A percentile compares a stretch with the other conserved stretches of the same genome.
phyloP scores from a whole-genome alignment of 2,888 invertebrate species.

The Eumacrocentrus americanus region DNA sequence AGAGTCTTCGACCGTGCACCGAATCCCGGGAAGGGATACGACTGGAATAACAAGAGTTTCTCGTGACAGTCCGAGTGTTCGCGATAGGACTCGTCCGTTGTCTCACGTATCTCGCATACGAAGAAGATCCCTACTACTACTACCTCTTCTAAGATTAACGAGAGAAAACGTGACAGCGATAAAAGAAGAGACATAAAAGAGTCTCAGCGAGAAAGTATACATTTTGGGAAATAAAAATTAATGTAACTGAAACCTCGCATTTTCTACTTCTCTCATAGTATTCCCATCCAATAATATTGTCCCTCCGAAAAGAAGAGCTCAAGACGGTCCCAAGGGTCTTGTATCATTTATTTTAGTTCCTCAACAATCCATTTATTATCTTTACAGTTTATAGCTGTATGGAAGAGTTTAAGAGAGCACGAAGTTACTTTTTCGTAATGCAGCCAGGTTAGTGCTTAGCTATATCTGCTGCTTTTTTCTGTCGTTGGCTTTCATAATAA shows the following conservation, averaged over 20 bases:
- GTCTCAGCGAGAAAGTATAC: no score
- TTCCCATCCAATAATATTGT: no score
- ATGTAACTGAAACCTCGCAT: no score
- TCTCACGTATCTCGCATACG: conserved; percentile 50
- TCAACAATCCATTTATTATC: conserved; percentile 18
- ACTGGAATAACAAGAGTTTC: conserved; percentile 52
- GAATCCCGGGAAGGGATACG: conserved; percentile 52
- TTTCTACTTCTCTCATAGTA: no score
- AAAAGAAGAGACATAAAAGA: background rate
- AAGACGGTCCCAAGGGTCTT: conserved; percentile 1
- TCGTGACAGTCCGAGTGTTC: conserved; percentile 33
- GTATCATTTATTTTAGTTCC: conserved; percentile 12
- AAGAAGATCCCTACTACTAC: conserved; percentile 30
- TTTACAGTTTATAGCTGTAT: conserved; percentile 8
- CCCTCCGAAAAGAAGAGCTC: no score
- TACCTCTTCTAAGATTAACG: background rate
- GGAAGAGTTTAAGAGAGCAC: background rate
- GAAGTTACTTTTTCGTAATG: conserved; percentile 1
- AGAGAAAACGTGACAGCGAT: conserved; percentile 8
- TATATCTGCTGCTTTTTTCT: background rate
- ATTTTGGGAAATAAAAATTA: no score
- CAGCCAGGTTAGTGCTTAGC: background rate
- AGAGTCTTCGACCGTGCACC: conserved; percentile 45
- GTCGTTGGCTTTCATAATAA: conserved; percentile 19
- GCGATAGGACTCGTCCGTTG: conserved; percentile 35